Base-by-base conservation (phyloP, 2,888 invertebrate species). In the Stenodema calcarata region DNA sequence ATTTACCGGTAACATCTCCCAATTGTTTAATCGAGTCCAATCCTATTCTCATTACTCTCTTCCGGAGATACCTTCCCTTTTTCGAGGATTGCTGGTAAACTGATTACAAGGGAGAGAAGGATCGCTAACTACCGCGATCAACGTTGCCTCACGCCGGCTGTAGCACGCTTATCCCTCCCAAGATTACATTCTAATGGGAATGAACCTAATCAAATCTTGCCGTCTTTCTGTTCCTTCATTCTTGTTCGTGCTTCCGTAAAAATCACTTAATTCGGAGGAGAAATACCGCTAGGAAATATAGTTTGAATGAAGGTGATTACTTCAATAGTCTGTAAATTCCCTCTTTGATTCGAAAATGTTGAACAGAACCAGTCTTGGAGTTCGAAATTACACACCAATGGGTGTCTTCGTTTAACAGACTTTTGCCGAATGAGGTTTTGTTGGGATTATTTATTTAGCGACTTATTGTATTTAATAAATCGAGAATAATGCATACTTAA, bases 1-100 rank as follows among this genome's bases (percentile, higher is more conserved):
- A 84, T 84, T 84, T 84, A 44, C 84, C 69, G 80, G 84, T 70
- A 84, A 84, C 84, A 84, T 84, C 70, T n/a, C 30, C 44, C 70
- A 84, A 84, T 84, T 54, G 50, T 75, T 84, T 84, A 84, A 84
- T 84, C 84, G 73, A 73, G 75, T 54, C 84, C 84, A 84, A 42
- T 84, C 84, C 84, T 73, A 35, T 70, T 84, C 84, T 47, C 84
- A 84, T 84, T 84, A 84, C 62, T 27, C 80, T 54, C 27, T 28
- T 28, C 30, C 80, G 42, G 73, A 35, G 73, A 16, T 41, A 11
- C 14, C 78, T 78, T 44, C 41, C 78, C 23, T 70, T 42, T 78
- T 41, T 41, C 41, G 41, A 44, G 78, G 78, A 78, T 78, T 78
- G 44, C 44, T 14, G 11, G 27, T 41, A 41, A 44, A 44, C 44